A percentile compares a stretch with the other conserved stretches of the same genome.
Conservation (phyloP, 2,797 vertebrate species). For the Sphenopsis melanotis region DNA sequence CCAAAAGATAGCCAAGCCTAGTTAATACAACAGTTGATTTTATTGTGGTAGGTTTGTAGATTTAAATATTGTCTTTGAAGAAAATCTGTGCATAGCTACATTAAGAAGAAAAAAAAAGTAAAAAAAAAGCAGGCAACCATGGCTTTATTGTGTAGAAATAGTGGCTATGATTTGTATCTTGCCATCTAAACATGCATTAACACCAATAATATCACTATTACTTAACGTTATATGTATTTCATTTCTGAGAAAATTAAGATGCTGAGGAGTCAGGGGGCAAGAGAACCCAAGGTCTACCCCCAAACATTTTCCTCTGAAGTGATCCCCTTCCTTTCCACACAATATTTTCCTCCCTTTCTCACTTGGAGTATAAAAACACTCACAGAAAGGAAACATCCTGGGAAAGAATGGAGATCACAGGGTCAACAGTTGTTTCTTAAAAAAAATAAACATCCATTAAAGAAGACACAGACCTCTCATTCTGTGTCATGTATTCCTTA, state of each 20-base stretch:
- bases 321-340: neutral
- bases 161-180: neutral
- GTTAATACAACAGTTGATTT: conserved; percentile 5
- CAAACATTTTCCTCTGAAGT: neutral
- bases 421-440: neutral
- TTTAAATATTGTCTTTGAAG: neutral
- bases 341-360: neutral
- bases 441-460: neutral
- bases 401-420: neutral
- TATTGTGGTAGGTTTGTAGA: neutral
- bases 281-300: neutral
- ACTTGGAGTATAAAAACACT: neutral
- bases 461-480: neutral
- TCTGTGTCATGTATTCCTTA: neutral
- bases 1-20: neutral
- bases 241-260: neutral
- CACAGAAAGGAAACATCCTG: neutral
- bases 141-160: neutral
- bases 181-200: neutral
- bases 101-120: neutral
- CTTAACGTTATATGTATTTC: neutral
- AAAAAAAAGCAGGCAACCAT: neutral
- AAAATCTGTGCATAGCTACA: neutral
- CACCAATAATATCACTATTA: neutral
- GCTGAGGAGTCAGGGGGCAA: neutral